A percentile compares a stretch with the other conserved stretches of the same genome.
Conservation (phyloP, 2,113 vertebrate genomes). For the Pseudopipra pipra region DNA sequence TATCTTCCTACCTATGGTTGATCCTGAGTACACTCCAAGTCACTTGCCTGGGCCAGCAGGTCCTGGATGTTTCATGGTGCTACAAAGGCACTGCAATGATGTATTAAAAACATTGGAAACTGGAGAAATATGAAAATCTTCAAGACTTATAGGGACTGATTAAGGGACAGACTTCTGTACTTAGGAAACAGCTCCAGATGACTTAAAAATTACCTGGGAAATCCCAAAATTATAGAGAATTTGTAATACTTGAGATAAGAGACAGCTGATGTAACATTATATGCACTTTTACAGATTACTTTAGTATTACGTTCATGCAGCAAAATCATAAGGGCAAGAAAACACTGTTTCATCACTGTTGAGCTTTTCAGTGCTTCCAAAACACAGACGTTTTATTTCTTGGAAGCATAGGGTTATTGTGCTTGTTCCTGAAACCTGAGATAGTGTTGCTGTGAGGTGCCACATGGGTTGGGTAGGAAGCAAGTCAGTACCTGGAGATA, state of each 20-base stretch:
- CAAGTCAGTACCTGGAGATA: not conserved
- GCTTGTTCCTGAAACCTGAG: not conserved
- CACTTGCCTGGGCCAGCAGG: accelerated
- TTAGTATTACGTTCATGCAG: not conserved
- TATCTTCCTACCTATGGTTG: not conserved
- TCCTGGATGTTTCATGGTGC: not conserved
- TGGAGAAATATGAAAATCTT: not conserved
- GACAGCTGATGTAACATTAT: not conserved
- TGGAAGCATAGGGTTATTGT: not conserved
- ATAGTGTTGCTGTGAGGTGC: not conserved
- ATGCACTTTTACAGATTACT: not conserved
- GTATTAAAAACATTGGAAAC: not conserved
- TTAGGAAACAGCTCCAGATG: not conserved
- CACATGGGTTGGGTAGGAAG: not conserved
- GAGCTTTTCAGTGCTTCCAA: not conserved
- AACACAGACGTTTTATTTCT: not conserved
- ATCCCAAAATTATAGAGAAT: not conserved
- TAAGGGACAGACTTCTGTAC: not conserved
- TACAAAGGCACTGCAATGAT: not conserved
- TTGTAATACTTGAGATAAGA: not conserved
- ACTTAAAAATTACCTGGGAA: not conserved
- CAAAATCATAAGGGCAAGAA: not conserved
- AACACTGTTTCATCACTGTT: not conserved
- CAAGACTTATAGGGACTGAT: not conserved
- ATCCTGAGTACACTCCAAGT: not conserved